Evolutionary conservation across 2,888 invertebrate species (phyloP), one percentile per base, ranked within the genome.

Genomic region (Pherbina coryleti): DNA sequence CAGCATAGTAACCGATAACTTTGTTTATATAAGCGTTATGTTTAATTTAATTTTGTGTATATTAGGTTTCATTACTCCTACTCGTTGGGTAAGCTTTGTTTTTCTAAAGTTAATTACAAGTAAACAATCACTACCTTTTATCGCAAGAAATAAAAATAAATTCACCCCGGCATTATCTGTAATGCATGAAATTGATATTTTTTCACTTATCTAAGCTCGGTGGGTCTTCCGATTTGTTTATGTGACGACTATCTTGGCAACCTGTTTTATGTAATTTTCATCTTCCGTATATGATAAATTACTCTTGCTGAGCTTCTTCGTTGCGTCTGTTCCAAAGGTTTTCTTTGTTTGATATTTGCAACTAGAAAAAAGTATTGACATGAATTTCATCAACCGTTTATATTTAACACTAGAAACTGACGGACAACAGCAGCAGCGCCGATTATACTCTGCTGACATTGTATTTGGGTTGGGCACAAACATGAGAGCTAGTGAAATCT

Each of bases 131-230:
- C 4, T 44, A 44, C 1, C 44, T 44, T 44, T 44, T 44, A 44
- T 44, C 44, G 14, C 44, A 44, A 31, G 5, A n/a, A n/a, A n/a
- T n/a, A n/a, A 44, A 44, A 44, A 4, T 11, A 44, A 44, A 1
- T 7, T 44, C 44, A 44, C 11, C 3, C 2, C 2, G 44, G 11
- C 44, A 44, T 1, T 44, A 22, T 5, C 55, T 55, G n/a, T 53
- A 53, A n/a, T 53, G 53, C 53, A 64, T 14, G 2, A 28, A 64
- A 31, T 64, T 28, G 17, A 64, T 64, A 64, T 66, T 66, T 66
- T 66, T 66, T 19, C 37, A 66, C 34, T 37, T 37, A 19, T 31
- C 34, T 34, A 34, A 66, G 19, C 34, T 31, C n/a, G 7, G 8
- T 28, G 34, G 11, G n/a, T 22, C 34, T n/a, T 17, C 31, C 37